A percentile compares a stretch with the other conserved stretches of the same genome.
These are phyloP conservation scores for Cetonia aurata DNA, from an alignment of 2,888 invertebrate genomes.

Conservation along the genomic window DNA sequence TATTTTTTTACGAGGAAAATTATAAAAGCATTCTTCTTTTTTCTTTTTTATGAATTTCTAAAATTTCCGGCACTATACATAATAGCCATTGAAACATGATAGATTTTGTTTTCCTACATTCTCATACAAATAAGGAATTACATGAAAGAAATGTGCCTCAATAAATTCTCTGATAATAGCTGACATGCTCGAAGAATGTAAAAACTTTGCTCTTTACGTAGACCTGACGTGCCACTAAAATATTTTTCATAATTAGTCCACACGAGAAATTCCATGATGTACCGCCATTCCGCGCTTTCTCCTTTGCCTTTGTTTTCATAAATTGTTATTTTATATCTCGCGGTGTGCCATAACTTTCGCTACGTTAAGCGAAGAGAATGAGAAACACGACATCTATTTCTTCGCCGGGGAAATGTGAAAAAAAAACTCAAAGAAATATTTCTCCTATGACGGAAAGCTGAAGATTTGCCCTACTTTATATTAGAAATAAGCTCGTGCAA, in stretches of 20 bases:
- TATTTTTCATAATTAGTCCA: slow-evolving; percentile 22
- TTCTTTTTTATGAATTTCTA: too few species aligned
- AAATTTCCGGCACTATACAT: too few species aligned
- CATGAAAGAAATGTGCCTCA: too few species aligned
- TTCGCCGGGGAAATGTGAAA: neutral
- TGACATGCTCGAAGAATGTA: too few species aligned
- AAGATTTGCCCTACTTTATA: neutral
- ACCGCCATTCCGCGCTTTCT: slow-evolving; percentile 12
- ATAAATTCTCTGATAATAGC: too few species aligned
- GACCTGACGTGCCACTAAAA: neutral
- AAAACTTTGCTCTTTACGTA: too few species aligned
- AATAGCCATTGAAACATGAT: too few species aligned
- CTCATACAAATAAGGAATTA: too few species aligned
- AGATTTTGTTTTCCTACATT: too few species aligned
- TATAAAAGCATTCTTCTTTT: too few species aligned
- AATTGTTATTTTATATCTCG: slow-evolving; percentile 30
- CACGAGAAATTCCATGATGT: slow-evolving; percentile 20
- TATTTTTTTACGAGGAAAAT: too few species aligned
- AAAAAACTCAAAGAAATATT: neutral
- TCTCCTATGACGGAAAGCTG: neutral
- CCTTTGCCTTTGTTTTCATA: slow-evolving; percentile 23
- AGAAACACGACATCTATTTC: slow-evolving; percentile 5
- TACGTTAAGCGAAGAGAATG: slow-evolving; percentile 1
- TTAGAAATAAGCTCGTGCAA: neutral
- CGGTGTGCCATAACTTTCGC: slow-evolving; percentile 12